Conservation (phyloP, 2,888 invertebrate genomes). For the Melieria picta region DNA sequence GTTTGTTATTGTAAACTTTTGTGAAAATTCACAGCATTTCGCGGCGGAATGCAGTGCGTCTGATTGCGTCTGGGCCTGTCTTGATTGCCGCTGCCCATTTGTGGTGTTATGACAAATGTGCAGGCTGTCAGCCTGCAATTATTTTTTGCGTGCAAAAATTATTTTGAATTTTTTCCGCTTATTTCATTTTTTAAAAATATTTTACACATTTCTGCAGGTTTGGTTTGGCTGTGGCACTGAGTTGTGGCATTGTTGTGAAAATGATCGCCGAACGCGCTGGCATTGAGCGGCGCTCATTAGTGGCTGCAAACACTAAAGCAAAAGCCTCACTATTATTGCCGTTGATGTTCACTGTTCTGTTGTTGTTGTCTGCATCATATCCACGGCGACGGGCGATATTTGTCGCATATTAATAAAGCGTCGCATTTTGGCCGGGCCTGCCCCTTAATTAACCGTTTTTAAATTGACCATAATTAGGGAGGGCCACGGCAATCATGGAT, state of each 20-base stretch:
- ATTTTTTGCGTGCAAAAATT: conserved; percentile 29
- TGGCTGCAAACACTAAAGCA: too few species aligned
- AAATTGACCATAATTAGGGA: conserved; percentile 42
- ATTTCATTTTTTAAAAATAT: conserved; percentile 11
- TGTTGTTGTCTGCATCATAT: too few species aligned
- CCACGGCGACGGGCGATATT: conserved; percentile 10
- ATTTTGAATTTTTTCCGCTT: conserved; percentile 30
- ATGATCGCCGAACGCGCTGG: too few species aligned
- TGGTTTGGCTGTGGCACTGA: neutral
- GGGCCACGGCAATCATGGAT: neutral
- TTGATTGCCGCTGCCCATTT: conserved; percentile 26
- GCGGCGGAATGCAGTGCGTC: conserved; percentile 19
- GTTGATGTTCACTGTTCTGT: neutral
- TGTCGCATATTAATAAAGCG: conserved; percentile 33
- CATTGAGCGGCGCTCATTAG: too few species aligned
- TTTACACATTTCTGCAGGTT: neutral
- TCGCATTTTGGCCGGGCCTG: conserved; percentile 1
- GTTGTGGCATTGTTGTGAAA: too few species aligned
- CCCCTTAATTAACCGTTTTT: conserved; percentile 34
- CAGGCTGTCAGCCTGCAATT: conserved; percentile 13
- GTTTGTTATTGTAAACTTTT: conserved; percentile 33
- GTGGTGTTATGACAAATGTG: conserved; percentile 36
- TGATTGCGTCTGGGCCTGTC: neutral
- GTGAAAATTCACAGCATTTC: conserved; percentile 34
- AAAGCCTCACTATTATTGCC: neutral